A percentile compares a stretch with the other conserved stretches of the same genome.
Conservation (phyloP, 2,888 invertebrate genomes). For the Xylophagus ater region DNA sequence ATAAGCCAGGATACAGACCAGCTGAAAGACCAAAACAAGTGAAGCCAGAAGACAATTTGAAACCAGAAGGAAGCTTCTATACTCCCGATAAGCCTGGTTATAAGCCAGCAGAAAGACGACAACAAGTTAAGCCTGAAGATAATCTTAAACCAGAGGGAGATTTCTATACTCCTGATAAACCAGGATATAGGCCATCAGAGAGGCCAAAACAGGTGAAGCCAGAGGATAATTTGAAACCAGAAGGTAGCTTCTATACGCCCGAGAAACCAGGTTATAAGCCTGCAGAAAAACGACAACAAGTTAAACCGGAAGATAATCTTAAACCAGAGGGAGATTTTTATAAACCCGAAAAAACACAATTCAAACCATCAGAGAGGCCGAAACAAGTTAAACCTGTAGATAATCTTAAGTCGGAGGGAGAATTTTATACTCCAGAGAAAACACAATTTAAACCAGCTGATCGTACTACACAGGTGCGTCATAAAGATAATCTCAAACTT, state of each 20-base stretch:
- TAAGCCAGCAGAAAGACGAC: slow-evolving; percentile 36
- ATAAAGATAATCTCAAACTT: slow-evolving; percentile 45
- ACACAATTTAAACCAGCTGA: slow-evolving; percentile 35
- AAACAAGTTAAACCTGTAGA: slow-evolving; percentile 20
- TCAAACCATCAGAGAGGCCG: slow-evolving; percentile 38
- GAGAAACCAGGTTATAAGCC: slow-evolving; percentile 37
- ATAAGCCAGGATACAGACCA: slow-evolving; percentile 30
- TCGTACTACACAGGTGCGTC: slow-evolving; percentile 40
- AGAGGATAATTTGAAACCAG: slow-evolving; percentile 43
- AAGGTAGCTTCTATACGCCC: slow-evolving; percentile 43
- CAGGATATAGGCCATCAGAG: slow-evolving; percentile 40
- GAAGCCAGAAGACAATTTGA: slow-evolving; percentile 37
- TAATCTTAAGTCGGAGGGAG: slow-evolving; percentile 41
- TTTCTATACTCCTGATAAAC: slow-evolving; percentile 36
- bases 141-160: slow-evolving; percentile 45
- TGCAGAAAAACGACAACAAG: slow-evolving; percentile 37
- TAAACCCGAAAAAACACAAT: slow-evolving; percentile 28
- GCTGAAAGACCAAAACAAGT: slow-evolving; percentile 36
- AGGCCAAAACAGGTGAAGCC: slow-evolving; percentile 37
- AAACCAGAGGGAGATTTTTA: slow-evolving; percentile 44
- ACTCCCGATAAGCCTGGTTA: slow-evolving; percentile 35
- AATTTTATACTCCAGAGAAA: slow-evolving; percentile 41
- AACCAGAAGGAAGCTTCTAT: slow-evolving; percentile 39
- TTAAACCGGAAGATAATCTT: slow-evolving; percentile 50
- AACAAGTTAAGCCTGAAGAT: slow-evolving; percentile 37